Base-by-base conservation (phyloP, 1,140 invertebrate species). In the Phocides pigmalion region DNA sequence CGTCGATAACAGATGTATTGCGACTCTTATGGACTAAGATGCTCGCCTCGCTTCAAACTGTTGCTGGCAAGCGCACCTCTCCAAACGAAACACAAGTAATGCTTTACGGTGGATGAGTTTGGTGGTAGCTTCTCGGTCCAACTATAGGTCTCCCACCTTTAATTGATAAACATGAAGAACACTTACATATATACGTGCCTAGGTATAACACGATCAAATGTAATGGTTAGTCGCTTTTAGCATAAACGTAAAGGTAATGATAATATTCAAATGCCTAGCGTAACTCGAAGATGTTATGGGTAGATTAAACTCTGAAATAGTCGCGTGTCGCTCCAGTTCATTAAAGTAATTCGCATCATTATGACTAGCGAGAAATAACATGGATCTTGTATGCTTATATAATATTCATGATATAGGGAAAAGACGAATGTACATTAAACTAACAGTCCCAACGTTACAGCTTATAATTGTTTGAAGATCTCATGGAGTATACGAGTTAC, bases 201-300 rank as follows among this genome's bases (percentile, higher is more conserved):
- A 28, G 9, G n/a, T n/a, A 28, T 28, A 1, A 28, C 25, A 28
- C 11, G 32, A 35, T 9, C 11, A n/a, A 11, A 35, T 9, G 32
- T 35, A n/a, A 35, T 35, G 32, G 5, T 8, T 28, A n/a, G n/a
- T n/a, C 22, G 11, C 41, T 44, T 19, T 44, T 44, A 44, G 16
- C 41, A 19, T 44, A 17, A 44, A 44, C 9, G 41, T 44, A 44
- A 44, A 35, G 16, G 16, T 44, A 17, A 44, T 44, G 41, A 44
- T 44, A 44, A 44, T 44, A 44, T 19, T 44, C 16, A 44, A 44
- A 44, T 44, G 41, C 11, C 32, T 35, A 35, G 32, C 32, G n/a
- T 35, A 35, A n/a, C 32, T 35, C 11, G 16, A 44, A 17, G 41
- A 44, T 44, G 16, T 44, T 16, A 44, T 17, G 41, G 5, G 15